Evolutionary conservation across 2,797 vertebrate species (phyloP), one percentile per base, ranked within the genome.

Genomic region (Leptatherina wallacei): DNA sequence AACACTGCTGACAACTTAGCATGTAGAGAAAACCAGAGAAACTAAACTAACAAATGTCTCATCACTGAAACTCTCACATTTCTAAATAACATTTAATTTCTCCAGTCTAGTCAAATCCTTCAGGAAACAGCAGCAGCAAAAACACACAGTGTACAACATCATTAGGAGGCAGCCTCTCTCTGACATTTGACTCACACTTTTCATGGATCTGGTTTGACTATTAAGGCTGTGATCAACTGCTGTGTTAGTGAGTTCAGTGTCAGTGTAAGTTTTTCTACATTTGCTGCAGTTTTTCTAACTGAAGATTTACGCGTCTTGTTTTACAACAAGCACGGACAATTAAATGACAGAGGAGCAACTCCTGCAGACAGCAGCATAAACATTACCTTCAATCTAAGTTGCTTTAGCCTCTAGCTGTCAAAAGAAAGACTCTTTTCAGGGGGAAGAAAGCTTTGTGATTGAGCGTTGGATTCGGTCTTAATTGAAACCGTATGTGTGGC

Each of bases 401-500:
- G 89, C 92, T 93, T 88, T 74, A 75, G 83, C 89, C 92, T 85
- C 36, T 68, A 90, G 91, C 90, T 93, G 90, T 93, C 85, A 94
- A 89, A 95, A 95, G 93, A 94, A 94, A 95, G 90, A 4, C 85
- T 91, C 86, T 87, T 91, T 92, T 88, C 90, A 86, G 80, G 18
- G 71, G 78, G 90, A 78, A 82, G 91, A 93, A 90, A 88, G 82
- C 78, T 91, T 92, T 93, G 72, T 88, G 96, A 95, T 95, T 95
- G 94, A 95, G 92, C 91, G 79, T 85, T 91, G 86, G 85, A 94
- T 92, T 92, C 79, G 65, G 89, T 91, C 91, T 94, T 97, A 98
- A 98, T 98, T 97, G 96, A 96, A 97, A 98, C 96, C 97, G 95
- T 96, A 96, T 98, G 97, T 96, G 95, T 91, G 88, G 93, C 91